Evolutionary conservation across 2,113 vertebrate species (phyloP).

Genomic region (Mormyrus iriodes): DNA sequence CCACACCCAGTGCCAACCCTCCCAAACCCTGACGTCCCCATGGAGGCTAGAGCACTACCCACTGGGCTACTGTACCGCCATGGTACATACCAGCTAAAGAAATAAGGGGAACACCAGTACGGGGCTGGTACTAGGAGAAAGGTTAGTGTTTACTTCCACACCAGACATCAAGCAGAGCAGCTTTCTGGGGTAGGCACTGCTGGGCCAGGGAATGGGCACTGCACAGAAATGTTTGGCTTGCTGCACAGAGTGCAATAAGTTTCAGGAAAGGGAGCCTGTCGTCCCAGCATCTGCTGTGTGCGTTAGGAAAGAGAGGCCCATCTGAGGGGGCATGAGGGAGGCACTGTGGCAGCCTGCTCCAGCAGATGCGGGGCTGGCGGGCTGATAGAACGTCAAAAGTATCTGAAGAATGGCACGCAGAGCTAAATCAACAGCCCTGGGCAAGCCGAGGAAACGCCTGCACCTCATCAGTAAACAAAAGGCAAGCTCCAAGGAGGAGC

Average conservation of each 20-base stretch:
- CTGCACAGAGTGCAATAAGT: background rate
- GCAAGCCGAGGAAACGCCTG: slow-evolving; percentile 45
- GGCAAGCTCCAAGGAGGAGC: slow-evolving; percentile 7
- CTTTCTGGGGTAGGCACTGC: background rate
- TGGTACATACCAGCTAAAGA: background rate
- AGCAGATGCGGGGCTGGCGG: slow-evolving; percentile 51
- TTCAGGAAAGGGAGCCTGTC: background rate
- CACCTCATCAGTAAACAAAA: slow-evolving; percentile 40
- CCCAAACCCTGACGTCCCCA: background rate
- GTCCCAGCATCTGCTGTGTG: background rate
- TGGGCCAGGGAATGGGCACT: background rate
- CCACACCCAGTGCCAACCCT: background rate
- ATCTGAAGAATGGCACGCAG: slow-evolving; percentile 58
- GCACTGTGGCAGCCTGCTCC: slow-evolving; percentile 34
- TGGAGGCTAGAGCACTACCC: background rate
- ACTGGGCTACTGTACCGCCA: background rate
- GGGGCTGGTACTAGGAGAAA: background rate
- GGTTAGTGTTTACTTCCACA: background rate
- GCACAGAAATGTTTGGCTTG: background rate
- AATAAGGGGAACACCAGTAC: background rate
- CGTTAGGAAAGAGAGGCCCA: background rate
- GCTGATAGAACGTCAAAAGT: slow-evolving; percentile 54
- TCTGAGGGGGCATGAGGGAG: slow-evolving; percentile 23
- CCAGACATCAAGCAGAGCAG: background rate
- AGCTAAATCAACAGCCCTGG: slow-evolving; percentile 59